phyloP scores from a whole-genome alignment of 2,797 vertebrate genomes.

The Urocyon cinereoargenteus region DNA sequence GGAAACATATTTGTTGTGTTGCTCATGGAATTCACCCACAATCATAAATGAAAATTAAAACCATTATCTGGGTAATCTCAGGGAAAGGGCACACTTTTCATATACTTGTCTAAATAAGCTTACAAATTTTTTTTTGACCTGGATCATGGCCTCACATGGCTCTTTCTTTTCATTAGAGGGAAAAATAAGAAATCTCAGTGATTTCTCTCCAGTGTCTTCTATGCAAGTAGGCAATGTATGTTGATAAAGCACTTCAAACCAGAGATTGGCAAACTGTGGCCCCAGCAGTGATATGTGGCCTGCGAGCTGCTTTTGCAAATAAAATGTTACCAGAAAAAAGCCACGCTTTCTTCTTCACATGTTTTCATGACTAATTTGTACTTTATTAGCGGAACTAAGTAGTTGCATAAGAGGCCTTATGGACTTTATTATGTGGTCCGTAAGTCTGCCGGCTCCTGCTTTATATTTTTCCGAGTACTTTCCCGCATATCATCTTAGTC shows the following conservation, averaged over 20 bases:
- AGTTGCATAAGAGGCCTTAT: not conserved
- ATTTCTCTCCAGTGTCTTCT: not conserved
- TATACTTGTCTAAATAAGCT: not conserved
- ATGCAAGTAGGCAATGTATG: fast-evolving
- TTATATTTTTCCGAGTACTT: not conserved
- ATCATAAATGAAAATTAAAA: not conserved
- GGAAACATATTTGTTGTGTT: not conserved
- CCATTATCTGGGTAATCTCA: not conserved
- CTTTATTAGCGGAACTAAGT: not conserved
- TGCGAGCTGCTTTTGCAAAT: not conserved
- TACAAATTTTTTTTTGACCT: not conserved
- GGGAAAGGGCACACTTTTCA: not conserved
- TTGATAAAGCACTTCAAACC: not conserved
- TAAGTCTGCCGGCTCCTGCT: not conserved
- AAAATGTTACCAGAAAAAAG: not conserved
- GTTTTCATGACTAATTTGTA: not conserved
- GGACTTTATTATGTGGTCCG: not conserved
- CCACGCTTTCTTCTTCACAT: not conserved
- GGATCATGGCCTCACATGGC: not conserved
- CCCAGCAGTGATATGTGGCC: not conserved
- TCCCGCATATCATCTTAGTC: not conserved
- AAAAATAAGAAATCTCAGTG: not conserved
- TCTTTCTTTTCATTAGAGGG: not conserved
- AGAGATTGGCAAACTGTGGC: not conserved
- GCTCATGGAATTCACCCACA: not conserved